phyloP scores from a whole-genome alignment of 2,888 invertebrate genomes.

The Steinernema hermaphroditum region DNA sequence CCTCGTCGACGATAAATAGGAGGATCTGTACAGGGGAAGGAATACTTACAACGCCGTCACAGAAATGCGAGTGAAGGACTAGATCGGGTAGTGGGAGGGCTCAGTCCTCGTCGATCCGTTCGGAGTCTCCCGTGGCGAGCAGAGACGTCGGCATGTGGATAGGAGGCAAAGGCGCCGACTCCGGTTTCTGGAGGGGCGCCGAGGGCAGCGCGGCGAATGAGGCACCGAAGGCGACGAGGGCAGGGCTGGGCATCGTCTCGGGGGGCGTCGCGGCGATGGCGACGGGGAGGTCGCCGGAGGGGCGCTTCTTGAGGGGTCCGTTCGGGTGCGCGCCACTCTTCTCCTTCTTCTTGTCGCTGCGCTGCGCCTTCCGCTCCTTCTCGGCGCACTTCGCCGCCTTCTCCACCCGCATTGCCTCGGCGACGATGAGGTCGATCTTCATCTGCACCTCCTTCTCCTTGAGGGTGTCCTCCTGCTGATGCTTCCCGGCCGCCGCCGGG shows the following conservation, averaged over 20 bases:
- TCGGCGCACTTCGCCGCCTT: conserved; percentile 47
- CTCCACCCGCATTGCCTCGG: conserved; percentile 48
- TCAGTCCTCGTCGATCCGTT: conserved; percentile 9
- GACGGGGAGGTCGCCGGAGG: background rate
- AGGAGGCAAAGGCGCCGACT: background rate
- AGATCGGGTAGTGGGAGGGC: background rate
- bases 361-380: conserved; percentile 45
- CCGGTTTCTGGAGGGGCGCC: background rate
- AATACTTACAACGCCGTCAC: background rate
- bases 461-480: background rate
- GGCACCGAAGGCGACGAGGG: background rate
- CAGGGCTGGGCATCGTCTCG: background rate
- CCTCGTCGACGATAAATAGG: no score
- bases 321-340: conserved; percentile 14
- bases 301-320: conserved; percentile 8
- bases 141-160: background rate
- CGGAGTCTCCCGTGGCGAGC: background rate
- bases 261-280: background rate
- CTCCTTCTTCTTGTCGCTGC: conserved; percentile 39
- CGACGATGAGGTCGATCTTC: conserved; percentile 40
- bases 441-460: conserved; percentile 26
- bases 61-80: conserved; percentile 17
- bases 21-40: background rate
- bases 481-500: conserved; percentile 1
- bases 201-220: background rate